These are phyloP conservation scores for Siderastrea siderea DNA, from an alignment of 92 coral and sea anemone species.

Conservation along the genomic window DNA sequence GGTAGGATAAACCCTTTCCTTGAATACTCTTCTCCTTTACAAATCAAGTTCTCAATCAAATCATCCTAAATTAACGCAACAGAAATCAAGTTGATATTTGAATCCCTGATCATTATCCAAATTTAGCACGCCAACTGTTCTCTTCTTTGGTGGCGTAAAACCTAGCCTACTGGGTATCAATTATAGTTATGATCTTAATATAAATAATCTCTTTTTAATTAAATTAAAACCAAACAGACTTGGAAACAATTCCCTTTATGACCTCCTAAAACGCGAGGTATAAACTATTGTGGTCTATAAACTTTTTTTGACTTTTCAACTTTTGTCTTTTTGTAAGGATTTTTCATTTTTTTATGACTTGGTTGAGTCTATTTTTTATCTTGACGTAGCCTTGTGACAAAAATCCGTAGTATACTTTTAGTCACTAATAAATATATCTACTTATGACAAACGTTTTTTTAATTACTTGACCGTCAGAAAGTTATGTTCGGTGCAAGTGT, in stretches of 20 bases:
- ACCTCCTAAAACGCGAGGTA: slow-evolving; percentile 43
- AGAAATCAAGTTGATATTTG: no score
- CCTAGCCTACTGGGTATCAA: background rate
- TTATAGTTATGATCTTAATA: background rate
- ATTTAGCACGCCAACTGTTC: no score
- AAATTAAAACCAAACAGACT: slow-evolving; percentile 21
- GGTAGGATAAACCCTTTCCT: no score
- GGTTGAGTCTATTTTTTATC: slow-evolving; percentile 6
- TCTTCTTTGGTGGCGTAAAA: no score
- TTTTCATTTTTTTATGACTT: background rate
- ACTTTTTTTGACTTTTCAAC: background rate
- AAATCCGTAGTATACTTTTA: slow-evolving; percentile 7
- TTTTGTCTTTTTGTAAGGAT: background rate
- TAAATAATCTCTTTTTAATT: background rate
- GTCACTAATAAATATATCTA: slow-evolving; percentile 17
- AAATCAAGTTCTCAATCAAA: no score
- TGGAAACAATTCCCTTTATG: background rate
- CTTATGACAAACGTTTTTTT: background rate
- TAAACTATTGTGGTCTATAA: background rate
- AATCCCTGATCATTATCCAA: no score
- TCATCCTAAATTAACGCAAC: no score
- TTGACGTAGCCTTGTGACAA: slow-evolving; percentile 1
- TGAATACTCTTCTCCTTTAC: no score
- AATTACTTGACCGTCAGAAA: background rate
- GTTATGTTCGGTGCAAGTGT: background rate